phyloP scores from a whole-genome alignment of 2,888 invertebrate genomes.

The Pristionchus fissidentatus region DNA sequence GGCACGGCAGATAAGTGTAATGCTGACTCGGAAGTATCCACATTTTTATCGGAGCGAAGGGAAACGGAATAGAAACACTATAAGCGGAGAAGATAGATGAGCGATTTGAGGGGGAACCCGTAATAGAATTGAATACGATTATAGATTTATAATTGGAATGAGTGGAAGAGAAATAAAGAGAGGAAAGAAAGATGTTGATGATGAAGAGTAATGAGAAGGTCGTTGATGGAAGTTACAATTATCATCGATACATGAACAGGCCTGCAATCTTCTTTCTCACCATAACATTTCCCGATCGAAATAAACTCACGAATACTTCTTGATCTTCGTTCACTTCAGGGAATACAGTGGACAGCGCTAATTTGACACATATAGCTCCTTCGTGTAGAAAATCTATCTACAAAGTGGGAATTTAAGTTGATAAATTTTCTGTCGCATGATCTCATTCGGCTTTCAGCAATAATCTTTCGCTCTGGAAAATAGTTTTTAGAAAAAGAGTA shows the following conservation, averaged over 20 bases:
- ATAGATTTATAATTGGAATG: neutral
- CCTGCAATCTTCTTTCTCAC: slow-evolving; percentile 46
- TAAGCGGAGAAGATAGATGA: neutral
- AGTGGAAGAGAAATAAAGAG: neutral
- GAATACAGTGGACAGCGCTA: slow-evolving; percentile 63
- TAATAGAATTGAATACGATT: neutral
- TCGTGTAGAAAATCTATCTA: slow-evolving; percentile 61
- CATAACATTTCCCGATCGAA: neutral
- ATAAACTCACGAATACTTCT: slow-evolving; percentile 57
- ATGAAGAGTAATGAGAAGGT: neutral
- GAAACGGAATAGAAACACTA: neutral
- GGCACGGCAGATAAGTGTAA: slow-evolving; percentile 5
- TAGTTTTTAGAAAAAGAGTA: neutral
- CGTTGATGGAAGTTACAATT: slow-evolving; percentile 55
- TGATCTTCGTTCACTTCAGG: slow-evolving; percentile 63
- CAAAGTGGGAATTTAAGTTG: no score
- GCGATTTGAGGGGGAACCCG: neutral
- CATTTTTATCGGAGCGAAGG: neutral
- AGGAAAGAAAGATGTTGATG: slow-evolving; percentile 10
- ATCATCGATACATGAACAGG: slow-evolving; percentile 61
- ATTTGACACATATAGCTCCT: slow-evolving; percentile 58
- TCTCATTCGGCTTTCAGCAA: no score
- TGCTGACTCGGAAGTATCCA: slow-evolving; percentile 51
- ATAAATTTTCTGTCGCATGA: no score
- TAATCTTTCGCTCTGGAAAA: no score